A percentile compares a stretch with the other conserved stretches of the same genome.
Evolutionary conservation across 2,797 vertebrate species (phyloP).

Genomic region (Sebastes ruberrimus): DNA sequence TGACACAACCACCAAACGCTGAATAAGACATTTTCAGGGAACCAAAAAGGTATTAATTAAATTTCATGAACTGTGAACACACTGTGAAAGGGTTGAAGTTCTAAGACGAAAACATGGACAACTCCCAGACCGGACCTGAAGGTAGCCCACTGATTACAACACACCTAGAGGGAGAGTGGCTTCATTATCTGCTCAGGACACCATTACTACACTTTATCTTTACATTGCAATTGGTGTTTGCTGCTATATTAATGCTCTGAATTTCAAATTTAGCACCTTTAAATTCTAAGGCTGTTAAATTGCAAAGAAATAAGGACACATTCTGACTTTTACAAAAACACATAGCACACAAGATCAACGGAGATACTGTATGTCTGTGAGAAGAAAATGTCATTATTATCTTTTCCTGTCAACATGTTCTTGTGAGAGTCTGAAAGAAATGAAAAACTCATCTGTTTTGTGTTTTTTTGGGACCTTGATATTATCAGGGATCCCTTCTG

Average conservation of each 20-base stretch:
- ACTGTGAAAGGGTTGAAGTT: not conserved
- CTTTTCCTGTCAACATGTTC: constrained; percentile 8
- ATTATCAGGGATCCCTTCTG: constrained; percentile 2
- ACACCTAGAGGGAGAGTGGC: not conserved
- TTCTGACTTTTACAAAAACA: not conserved
- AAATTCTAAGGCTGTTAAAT: not conserved
- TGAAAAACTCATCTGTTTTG: not conserved
- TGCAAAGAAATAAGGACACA: not conserved
- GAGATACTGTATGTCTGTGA: not conserved
- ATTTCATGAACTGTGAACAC: not conserved
- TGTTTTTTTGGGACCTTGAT: not conserved
- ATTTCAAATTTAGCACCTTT: not conserved
- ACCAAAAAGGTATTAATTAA: not conserved
- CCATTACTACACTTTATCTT: not conserved
- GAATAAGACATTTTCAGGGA: not conserved
- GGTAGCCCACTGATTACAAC: too few relatives aligned
- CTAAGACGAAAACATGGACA: not conserved
- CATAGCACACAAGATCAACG: not conserved
- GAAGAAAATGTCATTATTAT: constrained; percentile 20
- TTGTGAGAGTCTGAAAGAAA: constrained; percentile 7
- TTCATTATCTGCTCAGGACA: not conserved
- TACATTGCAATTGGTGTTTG: not conserved
- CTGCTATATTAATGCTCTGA: not conserved
- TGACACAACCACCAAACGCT: too few relatives aligned
- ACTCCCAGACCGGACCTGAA: not conserved